A percentile compares a stretch with the other conserved stretches of the same genome.
Conservation (phyloP, 2,888 invertebrate species). For the Calliscelio sp. region DNA sequence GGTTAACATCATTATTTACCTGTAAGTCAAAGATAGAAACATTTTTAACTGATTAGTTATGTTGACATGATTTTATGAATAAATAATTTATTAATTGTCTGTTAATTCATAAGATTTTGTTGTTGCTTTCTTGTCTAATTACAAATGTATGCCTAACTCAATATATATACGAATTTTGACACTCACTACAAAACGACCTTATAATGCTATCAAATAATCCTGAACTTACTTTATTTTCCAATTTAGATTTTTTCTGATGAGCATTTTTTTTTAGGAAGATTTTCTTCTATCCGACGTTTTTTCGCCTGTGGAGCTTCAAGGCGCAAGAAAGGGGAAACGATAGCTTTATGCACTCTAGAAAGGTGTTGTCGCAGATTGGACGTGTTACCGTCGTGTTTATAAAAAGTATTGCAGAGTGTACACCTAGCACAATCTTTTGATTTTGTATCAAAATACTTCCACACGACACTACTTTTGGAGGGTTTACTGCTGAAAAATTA, state of each 20-base stretch:
- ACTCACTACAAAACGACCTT: no score
- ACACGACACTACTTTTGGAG: slow-evolving; percentile 14
- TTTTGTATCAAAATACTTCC: slow-evolving; percentile 14
- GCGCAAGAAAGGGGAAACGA: no score
- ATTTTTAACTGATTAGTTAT: not conserved
- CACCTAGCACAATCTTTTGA: slow-evolving; percentile 25
- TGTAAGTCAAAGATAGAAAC: no score
- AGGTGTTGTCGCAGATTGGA: slow-evolving; percentile 29
- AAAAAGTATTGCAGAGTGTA: slow-evolving; percentile 8
- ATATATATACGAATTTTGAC: no score
- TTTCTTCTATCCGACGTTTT: no score
- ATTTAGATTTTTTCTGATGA: no score
- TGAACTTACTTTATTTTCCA: not conserved
- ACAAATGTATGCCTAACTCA: no score
- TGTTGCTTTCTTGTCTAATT: no score
- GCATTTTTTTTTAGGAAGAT: slow-evolving; percentile 1
- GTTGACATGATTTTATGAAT: not conserved
- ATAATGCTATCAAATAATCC: no score
- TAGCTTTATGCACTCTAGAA: not conserved
- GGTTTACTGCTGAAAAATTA: not conserved
- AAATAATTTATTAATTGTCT: not conserved
- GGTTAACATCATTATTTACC: slow-evolving; percentile 1
- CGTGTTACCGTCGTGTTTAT: slow-evolving; percentile 31
- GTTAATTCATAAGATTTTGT: no score
- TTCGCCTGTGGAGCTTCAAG: no score